Evolutionary conservation across 1,140 invertebrate species (phyloP).

Genomic region (Platyscapa corneri): DNA sequence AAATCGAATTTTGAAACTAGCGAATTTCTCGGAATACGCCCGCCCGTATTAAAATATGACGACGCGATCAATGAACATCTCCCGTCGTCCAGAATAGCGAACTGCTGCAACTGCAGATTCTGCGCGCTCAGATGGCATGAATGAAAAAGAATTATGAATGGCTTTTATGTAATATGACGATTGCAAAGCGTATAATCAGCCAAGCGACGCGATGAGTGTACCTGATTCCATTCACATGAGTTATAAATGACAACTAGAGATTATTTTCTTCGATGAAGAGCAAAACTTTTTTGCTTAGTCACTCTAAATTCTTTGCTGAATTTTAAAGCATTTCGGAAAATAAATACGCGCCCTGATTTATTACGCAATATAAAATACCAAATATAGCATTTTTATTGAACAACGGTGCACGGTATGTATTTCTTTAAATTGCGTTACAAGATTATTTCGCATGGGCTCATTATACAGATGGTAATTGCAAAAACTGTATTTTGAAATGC

Average conservation of each 20-base stretch:
- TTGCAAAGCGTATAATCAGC: background rate
- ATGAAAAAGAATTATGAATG: conserved; percentile 9
- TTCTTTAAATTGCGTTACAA: too few relatives aligned
- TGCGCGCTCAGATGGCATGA: background rate
- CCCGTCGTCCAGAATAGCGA: background rate
- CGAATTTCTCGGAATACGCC: conserved; percentile 22
- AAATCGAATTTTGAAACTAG: conserved; percentile 62
- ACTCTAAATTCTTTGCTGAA: too few relatives aligned
- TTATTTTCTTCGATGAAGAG: background rate
- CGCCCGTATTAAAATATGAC: conserved; percentile 11
- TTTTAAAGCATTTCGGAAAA: too few relatives aligned
- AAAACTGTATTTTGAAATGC: too few relatives aligned
- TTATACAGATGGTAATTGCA: too few relatives aligned
- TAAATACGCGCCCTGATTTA: too few relatives aligned
- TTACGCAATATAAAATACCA: too few relatives aligned
- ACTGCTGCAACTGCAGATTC: conserved; percentile 12
- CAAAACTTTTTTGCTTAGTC: background rate
- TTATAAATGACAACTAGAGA: background rate
- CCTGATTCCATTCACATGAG: conserved; percentile 4
- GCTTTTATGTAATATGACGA: conserved; percentile 2
- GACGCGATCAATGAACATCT: conserved; percentile 22
- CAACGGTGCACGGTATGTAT: too few relatives aligned
- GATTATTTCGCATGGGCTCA: too few relatives aligned
- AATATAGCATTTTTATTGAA: too few relatives aligned
- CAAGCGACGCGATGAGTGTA: background rate